Base-by-base conservation (phyloP, 2,113 vertebrate species). In the Myotis yumanensis region DNA sequence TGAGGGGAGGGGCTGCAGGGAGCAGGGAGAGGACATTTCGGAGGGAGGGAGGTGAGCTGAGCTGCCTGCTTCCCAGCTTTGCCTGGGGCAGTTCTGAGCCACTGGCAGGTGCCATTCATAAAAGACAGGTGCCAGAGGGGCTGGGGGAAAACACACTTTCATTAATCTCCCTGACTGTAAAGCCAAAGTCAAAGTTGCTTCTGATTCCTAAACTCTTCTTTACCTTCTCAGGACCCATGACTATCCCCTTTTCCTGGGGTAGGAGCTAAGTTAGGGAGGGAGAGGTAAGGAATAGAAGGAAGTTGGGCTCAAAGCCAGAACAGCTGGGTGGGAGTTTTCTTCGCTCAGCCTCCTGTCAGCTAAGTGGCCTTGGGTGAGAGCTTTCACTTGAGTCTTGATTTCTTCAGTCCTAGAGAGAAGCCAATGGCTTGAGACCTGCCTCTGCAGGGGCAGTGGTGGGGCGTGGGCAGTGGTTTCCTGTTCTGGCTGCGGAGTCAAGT, bases 401-500 rank as follows among this genome's bases (percentile, higher is more conserved):
- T 52, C 37, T 23, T 88, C 5, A 1, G 40, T n/a, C 20, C 6
- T 0, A 10, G 43, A 35, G 72, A 83, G 62, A 85, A 30, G 7
- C 57, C 7, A 15, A 7, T 62, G 68, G 52, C 37, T 23, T 2
- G 30, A 16, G 28, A 8, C 40, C 66, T 11, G 0, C 4, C 11
- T n/a, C 18, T 6, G 73, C 0, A 11, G 43, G 28, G 11, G 85
- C 68, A 3, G 17, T 2, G 4, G 57, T 14, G 1, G 7, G 2
- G 4, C 14, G 4, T 5, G 1, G 37, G 48, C 28, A 18, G 46
- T 2, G 12, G 7, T 17, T 81, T 15, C 25, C 0, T 1, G 15
- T 23, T 72, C 40, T 18, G 87, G 23, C 1, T 48, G 0, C 3
- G 6, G 18, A 7, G 1, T 59, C 82, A 37, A 23, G 54, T 10